These are phyloP conservation scores for Neuroscelio doddi DNA, from an alignment of 2,888 invertebrate genomes.

Conservation along the genomic window DNA sequence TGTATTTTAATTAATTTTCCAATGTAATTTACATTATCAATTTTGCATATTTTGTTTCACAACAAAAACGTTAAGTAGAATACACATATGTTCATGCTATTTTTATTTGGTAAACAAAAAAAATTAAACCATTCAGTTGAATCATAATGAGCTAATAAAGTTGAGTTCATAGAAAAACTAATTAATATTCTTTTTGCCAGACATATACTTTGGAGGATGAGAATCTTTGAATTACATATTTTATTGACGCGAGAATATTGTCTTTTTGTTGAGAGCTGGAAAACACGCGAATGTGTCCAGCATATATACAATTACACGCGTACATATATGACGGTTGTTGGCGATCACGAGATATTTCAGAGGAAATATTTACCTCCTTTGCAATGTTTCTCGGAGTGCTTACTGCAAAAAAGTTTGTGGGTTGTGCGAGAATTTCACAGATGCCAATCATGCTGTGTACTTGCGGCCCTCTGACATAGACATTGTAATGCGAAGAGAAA, in stretches of 20 bases:
- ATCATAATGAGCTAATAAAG: not conserved
- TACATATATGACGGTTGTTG: slow-evolving; percentile 12
- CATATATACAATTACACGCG: slow-evolving; percentile 11
- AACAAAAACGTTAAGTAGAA: no score
- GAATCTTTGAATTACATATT: slow-evolving; percentile 1
- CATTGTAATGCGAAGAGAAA: not conserved
- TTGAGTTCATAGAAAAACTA: not conserved
- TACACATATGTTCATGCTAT: no score
- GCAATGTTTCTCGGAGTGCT: slow-evolving; percentile 11
- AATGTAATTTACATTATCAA: no score
- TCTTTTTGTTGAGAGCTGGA: slow-evolving; percentile 6
- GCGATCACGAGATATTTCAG: slow-evolving; percentile 12
- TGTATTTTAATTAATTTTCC: no score
- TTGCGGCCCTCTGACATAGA: not conserved
- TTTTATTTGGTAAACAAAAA: no score
- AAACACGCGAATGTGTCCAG: slow-evolving; percentile 20
- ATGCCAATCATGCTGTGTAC: slow-evolving; percentile 22
- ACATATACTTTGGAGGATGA: not conserved
- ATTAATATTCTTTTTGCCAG: not conserved
- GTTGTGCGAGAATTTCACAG: slow-evolving; percentile 20
- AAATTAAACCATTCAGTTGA: no score
- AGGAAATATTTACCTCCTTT: slow-evolving; percentile 6
- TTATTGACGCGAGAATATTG: slow-evolving; percentile 25
- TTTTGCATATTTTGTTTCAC: no score
- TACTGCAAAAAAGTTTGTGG: slow-evolving; percentile 16